These are phyloP conservation scores for Cossypha heuglini DNA, from an alignment of 2,797 vertebrate species.

Conservation along the genomic window DNA sequence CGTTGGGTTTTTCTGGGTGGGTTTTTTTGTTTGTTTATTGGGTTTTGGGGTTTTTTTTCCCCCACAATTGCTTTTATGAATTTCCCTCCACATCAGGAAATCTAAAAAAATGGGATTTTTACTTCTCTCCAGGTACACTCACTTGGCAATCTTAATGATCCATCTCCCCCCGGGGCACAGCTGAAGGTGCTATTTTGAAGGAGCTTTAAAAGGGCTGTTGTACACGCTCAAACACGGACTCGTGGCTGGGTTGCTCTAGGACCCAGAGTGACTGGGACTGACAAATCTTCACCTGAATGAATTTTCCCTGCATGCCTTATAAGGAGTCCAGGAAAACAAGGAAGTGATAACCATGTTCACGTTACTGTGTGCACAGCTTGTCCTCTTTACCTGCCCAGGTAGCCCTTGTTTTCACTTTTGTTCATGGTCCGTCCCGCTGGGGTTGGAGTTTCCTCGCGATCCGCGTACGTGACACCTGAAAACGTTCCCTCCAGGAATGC, in stretches of 20 bases:
- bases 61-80: slow-evolving; percentile 21
- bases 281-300: slow-evolving; percentile 72
- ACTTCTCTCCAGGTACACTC: slow-evolving; percentile 60
- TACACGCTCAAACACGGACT: fast-evolving
- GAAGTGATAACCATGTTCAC: slow-evolving; percentile 84
- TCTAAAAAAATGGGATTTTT: slow-evolving; percentile 63
- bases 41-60: background rate
- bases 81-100: slow-evolving; percentile 28
- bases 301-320: slow-evolving; percentile 80
- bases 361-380: slow-evolving; percentile 67
- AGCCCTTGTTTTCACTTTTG: slow-evolving; percentile 71
- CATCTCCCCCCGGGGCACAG: background rate
- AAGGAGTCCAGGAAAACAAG: slow-evolving; percentile 86
- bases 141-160: background rate
- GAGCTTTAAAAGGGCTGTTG: background rate
- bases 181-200: background rate
- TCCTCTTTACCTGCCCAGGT: slow-evolving; percentile 75
- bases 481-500: slow-evolving; percentile 24
- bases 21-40: no score
- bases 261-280: slow-evolving; percentile 45
- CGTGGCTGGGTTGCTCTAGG: slow-evolving; percentile 55
- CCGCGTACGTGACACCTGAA: slow-evolving; percentile 53
- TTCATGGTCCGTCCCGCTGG: slow-evolving; percentile 45
- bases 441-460: slow-evolving; percentile 60
- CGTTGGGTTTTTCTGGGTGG: no score